Conservation (phyloP, 2,797 vertebrate species). For the Chelon auratus region DNA sequence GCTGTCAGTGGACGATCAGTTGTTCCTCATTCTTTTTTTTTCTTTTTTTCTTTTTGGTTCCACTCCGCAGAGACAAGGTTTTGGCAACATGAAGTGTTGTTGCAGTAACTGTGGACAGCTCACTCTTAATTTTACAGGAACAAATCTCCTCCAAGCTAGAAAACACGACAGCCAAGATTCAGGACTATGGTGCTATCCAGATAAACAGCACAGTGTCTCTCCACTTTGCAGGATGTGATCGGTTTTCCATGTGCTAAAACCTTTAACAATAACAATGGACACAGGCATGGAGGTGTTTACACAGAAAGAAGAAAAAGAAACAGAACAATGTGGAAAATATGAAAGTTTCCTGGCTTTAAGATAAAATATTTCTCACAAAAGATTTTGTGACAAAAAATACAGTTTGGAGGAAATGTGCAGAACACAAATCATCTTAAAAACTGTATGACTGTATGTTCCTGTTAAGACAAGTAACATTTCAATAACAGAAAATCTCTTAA, state of each 20-base stretch:
- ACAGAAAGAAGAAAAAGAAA: constrained; percentile 18
- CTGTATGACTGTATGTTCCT: constrained; percentile 17
- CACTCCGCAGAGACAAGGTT: constrained; percentile 27
- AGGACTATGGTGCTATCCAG: constrained; percentile 41
- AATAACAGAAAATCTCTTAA: constrained; percentile 12
- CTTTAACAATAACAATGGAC: constrained; percentile 26
- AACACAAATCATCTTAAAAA: constrained; percentile 17
- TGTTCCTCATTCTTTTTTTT: constrained; percentile 6
- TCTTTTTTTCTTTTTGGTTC: constrained; percentile 15
- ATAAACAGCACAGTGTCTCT: constrained; percentile 38
- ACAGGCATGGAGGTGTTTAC: background rate
- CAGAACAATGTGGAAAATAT: background rate
- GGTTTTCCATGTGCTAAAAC: constrained; percentile 31
- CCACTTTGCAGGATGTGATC: constrained; percentile 20
- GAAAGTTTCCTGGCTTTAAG: constrained; percentile 1
- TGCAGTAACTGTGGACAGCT: constrained; percentile 51
- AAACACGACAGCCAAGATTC: constrained; percentile 44
- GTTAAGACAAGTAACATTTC: constrained; percentile 22
- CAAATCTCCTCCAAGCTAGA: constrained; percentile 44
- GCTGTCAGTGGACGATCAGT: constrained; percentile 24
- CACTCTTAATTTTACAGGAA: constrained; percentile 58
- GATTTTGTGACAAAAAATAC: background rate
- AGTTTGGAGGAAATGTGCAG: constrained; percentile 7
- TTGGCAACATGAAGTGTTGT: constrained; percentile 44
- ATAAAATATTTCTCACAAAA: constrained; percentile 10